Evolutionary conservation across 2,797 vertebrate genomes (phyloP).

Genomic region (Acomys russatus): DNA sequence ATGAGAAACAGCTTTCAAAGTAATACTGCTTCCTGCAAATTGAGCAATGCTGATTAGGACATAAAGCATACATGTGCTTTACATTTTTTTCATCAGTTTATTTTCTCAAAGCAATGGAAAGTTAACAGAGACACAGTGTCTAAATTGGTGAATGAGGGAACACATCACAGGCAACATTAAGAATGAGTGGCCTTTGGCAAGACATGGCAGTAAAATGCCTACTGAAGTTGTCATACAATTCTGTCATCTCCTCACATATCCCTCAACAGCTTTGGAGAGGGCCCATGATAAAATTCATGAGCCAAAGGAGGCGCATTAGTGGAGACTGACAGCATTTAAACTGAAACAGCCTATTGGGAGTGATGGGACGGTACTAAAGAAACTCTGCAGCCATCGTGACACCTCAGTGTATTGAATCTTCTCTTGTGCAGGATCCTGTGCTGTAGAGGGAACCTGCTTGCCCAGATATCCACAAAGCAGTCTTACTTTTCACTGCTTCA

Average conservation of each 20-base stretch:
- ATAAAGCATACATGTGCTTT: neutral
- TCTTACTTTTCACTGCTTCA: neutral
- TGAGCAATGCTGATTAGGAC: neutral
- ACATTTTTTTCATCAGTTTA: neutral
- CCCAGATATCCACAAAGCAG: neutral
- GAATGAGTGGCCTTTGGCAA: neutral
- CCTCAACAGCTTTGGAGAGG: neutral
- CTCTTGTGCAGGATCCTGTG: neutral
- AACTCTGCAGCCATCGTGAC: neutral
- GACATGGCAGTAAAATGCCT: fast-evolving
- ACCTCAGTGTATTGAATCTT: neutral
- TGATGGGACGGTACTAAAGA: neutral
- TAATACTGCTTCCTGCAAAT: neutral
- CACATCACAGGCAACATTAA: fast-evolving
- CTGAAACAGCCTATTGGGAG: neutral
- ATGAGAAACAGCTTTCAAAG: neutral
- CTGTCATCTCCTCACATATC: neutral
- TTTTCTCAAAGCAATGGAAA: neutral
- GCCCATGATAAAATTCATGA: neutral
- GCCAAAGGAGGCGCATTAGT: neutral
- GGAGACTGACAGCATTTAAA: neutral
- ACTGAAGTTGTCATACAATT: neutral
- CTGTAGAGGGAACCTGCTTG: neutral
- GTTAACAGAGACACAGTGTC: neutral
- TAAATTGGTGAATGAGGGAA: neutral